Conservation (phyloP, 2,113 vertebrate species). For the Urocolius indicus region DNA sequence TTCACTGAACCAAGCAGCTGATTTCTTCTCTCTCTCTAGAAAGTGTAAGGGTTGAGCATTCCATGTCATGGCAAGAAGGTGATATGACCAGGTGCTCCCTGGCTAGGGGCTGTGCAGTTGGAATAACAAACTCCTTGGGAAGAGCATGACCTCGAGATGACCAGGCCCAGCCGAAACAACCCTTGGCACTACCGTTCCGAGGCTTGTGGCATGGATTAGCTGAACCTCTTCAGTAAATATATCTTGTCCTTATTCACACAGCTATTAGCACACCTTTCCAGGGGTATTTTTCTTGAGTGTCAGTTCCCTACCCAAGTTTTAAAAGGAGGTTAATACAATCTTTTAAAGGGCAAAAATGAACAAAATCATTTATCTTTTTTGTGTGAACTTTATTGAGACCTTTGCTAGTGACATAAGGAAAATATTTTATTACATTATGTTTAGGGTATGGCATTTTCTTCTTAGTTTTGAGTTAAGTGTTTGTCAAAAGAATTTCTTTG, state of each 20-base stretch:
- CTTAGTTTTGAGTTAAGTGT: neutral
- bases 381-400: neutral
- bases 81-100: neutral
- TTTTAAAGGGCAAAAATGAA: neutral
- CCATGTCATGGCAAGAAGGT: rapidly evolving
- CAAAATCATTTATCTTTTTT: neutral
- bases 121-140: neutral
- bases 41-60: neutral
- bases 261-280: neutral
- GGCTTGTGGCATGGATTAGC: neutral
- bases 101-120: neutral
- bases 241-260: neutral
- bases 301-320: neutral
- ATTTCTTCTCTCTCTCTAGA: neutral
- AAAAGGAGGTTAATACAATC: neutral
- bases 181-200: neutral
- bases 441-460: neutral
- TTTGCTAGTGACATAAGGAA: neutral
- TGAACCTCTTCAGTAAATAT: neutral
- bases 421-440: neutral
- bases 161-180: neutral
- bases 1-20: neutral
- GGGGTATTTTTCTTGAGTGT: neutral
- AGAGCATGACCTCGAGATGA: neutral
- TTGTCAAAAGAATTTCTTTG: neutral